phyloP scores from a whole-genome alignment of 1,140 invertebrate species.

The Drosophila cardini region DNA sequence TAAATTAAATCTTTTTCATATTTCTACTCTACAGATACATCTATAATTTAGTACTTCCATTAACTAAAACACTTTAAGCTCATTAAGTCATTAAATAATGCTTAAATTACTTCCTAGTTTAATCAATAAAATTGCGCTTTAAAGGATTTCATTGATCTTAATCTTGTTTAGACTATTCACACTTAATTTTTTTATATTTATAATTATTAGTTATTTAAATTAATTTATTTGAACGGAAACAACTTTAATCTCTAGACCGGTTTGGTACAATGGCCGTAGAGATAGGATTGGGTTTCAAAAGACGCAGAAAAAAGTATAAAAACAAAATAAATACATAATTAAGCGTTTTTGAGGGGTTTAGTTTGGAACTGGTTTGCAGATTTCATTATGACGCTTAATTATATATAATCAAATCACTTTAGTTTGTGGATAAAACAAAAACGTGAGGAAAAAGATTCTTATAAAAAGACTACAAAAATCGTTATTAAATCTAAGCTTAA shows the following conservation, averaged over 20 bases:
- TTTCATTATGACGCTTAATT: conserved; percentile 13
- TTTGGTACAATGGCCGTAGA: not conserved
- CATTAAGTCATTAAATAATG: not conserved
- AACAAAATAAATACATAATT: conserved; percentile 4
- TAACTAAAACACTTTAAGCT: not conserved
- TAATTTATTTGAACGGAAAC: conserved; percentile 8
- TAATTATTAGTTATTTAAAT: conserved; percentile 5
- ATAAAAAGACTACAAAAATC: no score
- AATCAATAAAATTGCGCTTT: conserved; percentile 2
- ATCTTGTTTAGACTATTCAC: conserved; percentile 11
- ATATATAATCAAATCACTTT: conserved; percentile 13
- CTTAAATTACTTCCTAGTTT: not conserved
- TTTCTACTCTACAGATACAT: no score
- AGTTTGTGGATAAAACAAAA: not conserved
- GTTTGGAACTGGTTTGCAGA: conserved; percentile 9
- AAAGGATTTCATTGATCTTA: conserved; percentile 8
- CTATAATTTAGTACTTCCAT: no score
- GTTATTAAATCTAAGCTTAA: no score
- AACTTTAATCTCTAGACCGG: conserved; percentile 11
- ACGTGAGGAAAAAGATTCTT: not conserved
- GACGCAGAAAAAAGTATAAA: not conserved
- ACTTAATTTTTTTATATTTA: conserved; percentile 9
- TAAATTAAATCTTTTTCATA: no score
- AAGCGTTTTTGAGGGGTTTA: conserved; percentile 4
- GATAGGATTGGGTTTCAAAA: conserved; percentile 2